Conservation (phyloP, 1,140 invertebrate genomes). For the Pygmarrhopalites habei region DNA sequence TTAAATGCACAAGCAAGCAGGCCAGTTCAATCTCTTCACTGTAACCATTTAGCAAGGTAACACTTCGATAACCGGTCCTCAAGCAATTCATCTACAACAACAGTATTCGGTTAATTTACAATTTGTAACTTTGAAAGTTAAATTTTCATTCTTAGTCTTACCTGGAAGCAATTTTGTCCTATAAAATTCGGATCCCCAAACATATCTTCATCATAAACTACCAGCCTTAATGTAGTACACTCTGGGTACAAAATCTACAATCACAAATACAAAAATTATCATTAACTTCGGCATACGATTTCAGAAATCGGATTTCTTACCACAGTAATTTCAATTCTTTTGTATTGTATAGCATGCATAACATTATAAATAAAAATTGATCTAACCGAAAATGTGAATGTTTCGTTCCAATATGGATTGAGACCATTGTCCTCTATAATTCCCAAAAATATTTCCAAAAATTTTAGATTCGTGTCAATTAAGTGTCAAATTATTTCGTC, state of each 20-base stretch:
- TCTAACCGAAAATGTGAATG: no score
- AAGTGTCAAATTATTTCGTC: neutral
- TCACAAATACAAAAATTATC: no score
- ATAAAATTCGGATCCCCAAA: constrained; percentile 97
- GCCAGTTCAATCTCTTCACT: constrained; percentile 91
- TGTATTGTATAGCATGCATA: no score
- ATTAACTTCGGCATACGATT: no score
- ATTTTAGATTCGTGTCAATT: neutral
- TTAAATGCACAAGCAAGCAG: constrained; percentile 80
- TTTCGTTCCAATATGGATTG: constrained; percentile 91
- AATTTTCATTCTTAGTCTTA: no score
- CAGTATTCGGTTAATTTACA: no score
- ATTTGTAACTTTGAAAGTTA: no score
- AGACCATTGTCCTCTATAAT: constrained; percentile 87
- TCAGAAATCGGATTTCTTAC: no score
- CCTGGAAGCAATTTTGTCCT: constrained; percentile 88
- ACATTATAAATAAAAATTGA: no score
- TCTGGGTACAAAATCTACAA: constrained; percentile 85
- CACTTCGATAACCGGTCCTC: constrained; percentile 73
- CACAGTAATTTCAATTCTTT: no score
- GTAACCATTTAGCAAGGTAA: constrained; percentile 81
- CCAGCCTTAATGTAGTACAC: constrained; percentile 81
- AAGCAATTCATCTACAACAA: constrained; percentile 41
- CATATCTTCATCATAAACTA: constrained; percentile 94
- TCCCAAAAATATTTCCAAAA: neutral